Evolutionary conservation across 1,140 invertebrate species (phyloP).

Genomic region (Drosophila pseudoananassae): DNA sequence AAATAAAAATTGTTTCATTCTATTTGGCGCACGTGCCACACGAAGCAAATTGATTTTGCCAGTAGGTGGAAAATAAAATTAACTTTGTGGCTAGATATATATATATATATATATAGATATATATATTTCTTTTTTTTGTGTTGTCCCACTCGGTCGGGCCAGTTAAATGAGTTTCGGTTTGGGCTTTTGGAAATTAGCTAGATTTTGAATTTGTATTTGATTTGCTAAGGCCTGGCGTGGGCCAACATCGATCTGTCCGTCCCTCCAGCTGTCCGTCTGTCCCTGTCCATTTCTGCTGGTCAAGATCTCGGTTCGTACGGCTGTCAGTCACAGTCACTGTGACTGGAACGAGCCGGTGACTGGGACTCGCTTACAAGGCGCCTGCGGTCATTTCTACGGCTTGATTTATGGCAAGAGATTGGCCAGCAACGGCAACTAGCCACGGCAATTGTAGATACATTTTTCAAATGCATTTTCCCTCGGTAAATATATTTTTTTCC

Average conservation of each 20-base stretch:
- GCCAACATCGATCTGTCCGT: constrained; percentile 53
- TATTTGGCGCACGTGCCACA: constrained; percentile 83
- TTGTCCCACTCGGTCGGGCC: constrained; percentile 57
- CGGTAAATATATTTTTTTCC: constrained; percentile 27
- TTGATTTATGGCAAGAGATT: constrained; percentile 82
- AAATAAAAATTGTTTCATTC: constrained; percentile 65
- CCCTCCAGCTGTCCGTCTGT: constrained; percentile 4
- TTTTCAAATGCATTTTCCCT: constrained; percentile 64
- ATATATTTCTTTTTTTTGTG: constrained; percentile 13
- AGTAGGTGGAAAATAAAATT: constrained; percentile 83
- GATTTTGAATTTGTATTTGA: constrained; percentile 81
- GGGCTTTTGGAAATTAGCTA: constrained; percentile 71
- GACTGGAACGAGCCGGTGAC: constrained; percentile 56
- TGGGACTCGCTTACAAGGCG: constrained; percentile 80
- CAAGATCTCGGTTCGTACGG: constrained; percentile 75
- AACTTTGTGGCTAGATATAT: constrained; percentile 66
- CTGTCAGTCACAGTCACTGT: constrained; percentile 64
- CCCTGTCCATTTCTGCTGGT: constrained; percentile 48
- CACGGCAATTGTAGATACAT: constrained; percentile 76
- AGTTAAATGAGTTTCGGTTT: constrained; percentile 77
- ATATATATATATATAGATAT: neutral
- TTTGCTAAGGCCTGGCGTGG: constrained; percentile 73
- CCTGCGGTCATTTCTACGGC: constrained; percentile 76
- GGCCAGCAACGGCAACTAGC: constrained; percentile 60
- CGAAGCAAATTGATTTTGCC: constrained; percentile 83